Evolutionary conservation across 2,888 invertebrate genomes (phyloP), one percentile per base, ranked within the genome.

Genomic region (Sarcophaga rosellei): DNA sequence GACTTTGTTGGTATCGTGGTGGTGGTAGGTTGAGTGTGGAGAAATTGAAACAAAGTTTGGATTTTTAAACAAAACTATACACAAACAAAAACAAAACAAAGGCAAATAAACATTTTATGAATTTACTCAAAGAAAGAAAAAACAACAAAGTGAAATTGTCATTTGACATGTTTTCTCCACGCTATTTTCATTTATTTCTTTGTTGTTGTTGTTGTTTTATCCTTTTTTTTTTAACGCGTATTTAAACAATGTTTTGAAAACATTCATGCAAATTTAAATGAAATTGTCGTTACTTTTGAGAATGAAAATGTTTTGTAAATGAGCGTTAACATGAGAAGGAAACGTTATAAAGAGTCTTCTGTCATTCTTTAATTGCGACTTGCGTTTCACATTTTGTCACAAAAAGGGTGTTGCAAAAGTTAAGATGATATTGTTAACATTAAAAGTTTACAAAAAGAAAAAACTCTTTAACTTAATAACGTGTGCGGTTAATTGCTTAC

Each of bases 71-170:
- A 35, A 35, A 35, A 35, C 44, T 45, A 44, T 45, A 68, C 20
- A 20, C 20, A 4, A 21, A 68, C 44, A 45, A n/a, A n/a, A n/a
- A 66, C n/a, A 66, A 66, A 44, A 66, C 21, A 68, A 68, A 68
- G 12, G 12, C 66, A 68, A 68, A 68, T 12, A 68, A 45, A 68
- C 4, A 45, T 21, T 44, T 68, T 45, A 20, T 68, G 10, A 20
- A 53, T 20, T 2, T 44, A 20, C 20, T 68, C 20, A 6, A 68
- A 44, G 44, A 20, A 68, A 53, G 45, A 45, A 45, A 44, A 68
- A 45, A 20, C 45, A 4, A 20, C 45, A 4, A 20, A 68, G 44
- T 68, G 66, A 68, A 68, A 68, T 68, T 68, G 66, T 66, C 66
- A 66, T 66, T 66, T 66, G 66, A 66, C 66, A 66, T 44, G 35